These are phyloP conservation scores for Aporophyla nigra DNA, from an alignment of 2,888 invertebrate genomes.

Conservation along the genomic window DNA sequence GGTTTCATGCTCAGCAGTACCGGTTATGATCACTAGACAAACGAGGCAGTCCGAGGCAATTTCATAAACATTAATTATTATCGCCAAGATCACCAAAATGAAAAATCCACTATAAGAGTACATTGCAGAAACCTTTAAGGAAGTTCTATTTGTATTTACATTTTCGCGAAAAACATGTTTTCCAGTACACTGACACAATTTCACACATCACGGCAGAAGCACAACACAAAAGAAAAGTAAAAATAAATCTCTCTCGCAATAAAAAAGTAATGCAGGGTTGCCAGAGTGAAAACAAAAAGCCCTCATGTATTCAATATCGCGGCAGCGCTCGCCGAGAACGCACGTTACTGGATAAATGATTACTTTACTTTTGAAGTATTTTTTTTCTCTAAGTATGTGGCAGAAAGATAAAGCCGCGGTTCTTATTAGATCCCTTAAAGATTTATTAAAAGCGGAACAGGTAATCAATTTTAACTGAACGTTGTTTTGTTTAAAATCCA, in stretches of 20 bases:
- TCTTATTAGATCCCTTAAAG: conserved; percentile 54
- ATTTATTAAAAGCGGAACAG: conserved; percentile 49
- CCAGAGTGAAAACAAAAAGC: conserved; percentile 59
- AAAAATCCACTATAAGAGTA: not conserved
- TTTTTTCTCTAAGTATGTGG: conserved; percentile 55
- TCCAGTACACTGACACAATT: conserved; percentile 26
- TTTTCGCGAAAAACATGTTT: conserved; percentile 32
- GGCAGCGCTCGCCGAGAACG: conserved; percentile 42
- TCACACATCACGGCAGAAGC: conserved; percentile 9
- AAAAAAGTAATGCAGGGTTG: conserved; percentile 55
- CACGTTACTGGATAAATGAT: conserved; percentile 62
- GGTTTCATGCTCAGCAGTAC: not conserved
- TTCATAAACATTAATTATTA: not conserved
- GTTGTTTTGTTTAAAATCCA: conserved; percentile 38
- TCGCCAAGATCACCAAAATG: not conserved
- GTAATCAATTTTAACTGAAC: conserved; percentile 46
- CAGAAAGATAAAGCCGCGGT: conserved; percentile 43
- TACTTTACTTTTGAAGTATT: conserved; percentile 62
- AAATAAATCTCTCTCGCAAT: conserved; percentile 60
- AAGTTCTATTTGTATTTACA: not conserved
- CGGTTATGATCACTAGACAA: not conserved
- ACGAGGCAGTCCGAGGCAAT: not conserved
- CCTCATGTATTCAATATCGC: conserved; percentile 58
- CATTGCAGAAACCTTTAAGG: not conserved
- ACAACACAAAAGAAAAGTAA: conserved; percentile 44